phyloP scores from a whole-genome alignment of 2,113 vertebrate species.

The Takifugu bimaculatus region DNA sequence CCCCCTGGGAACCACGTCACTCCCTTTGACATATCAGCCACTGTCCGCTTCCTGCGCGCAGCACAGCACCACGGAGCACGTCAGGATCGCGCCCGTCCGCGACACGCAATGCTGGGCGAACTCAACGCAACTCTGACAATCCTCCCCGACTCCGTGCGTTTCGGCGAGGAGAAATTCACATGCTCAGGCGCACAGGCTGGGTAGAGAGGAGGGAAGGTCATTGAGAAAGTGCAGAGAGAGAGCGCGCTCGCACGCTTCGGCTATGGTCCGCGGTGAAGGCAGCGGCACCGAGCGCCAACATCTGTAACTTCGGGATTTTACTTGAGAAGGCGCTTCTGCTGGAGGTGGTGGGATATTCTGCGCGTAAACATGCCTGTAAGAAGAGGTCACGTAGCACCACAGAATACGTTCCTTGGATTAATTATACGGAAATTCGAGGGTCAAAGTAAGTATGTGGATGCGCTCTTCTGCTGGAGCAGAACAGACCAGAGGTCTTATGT shows the following conservation, averaged over 20 bases:
- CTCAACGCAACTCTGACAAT: slow-evolving; percentile 64
- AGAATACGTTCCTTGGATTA: slow-evolving; percentile 97
- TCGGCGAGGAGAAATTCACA: slow-evolving; percentile 61
- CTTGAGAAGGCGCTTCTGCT: slow-evolving; percentile 39
- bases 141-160: slow-evolving; percentile 61
- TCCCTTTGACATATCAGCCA: slow-evolving; percentile 73
- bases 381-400: slow-evolving; percentile 98
- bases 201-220: slow-evolving; percentile 55
- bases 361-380: slow-evolving; percentile 92
- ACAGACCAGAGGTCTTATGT: too few relatives aligned
- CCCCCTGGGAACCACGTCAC: slow-evolving; percentile 76
- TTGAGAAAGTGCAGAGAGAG: slow-evolving; percentile 58
- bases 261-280: slow-evolving; percentile 76
- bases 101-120: slow-evolving; percentile 81
- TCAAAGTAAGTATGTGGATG: slow-evolving; percentile 88
- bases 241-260: slow-evolving; percentile 49
- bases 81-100: slow-evolving; percentile 77
- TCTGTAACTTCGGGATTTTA: slow-evolving; percentile 80
- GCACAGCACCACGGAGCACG: slow-evolving; percentile 71
- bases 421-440: slow-evolving; percentile 99
- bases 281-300: slow-evolving; percentile 67
- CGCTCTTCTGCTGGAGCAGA: neutral
- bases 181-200: slow-evolving; percentile 55
- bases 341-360: slow-evolving; percentile 66
- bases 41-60: slow-evolving; percentile 71